phyloP scores from a whole-genome alignment of 92 coral and sea anemone species.

The Siderastrea siderea region DNA sequence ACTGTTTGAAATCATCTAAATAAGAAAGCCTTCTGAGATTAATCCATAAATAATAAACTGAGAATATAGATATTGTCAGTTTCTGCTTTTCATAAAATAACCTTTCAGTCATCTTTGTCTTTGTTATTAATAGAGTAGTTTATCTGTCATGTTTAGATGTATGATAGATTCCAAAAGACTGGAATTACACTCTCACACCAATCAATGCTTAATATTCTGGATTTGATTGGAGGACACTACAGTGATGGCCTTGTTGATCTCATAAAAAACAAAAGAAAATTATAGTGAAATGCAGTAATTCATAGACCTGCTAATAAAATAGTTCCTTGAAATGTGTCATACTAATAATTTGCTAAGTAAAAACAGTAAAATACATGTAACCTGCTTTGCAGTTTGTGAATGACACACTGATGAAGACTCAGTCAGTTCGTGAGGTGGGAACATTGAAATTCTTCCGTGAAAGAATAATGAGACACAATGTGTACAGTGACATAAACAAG shows the following conservation, averaged over 20 bases:
- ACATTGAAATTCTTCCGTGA: constrained; percentile 45
- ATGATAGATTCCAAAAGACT: constrained; percentile 33
- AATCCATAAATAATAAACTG: not conserved
- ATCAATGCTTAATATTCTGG: constrained; percentile 34
- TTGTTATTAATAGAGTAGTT: not conserved
- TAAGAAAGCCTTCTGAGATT: too few relatives aligned
- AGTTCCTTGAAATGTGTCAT: not conserved
- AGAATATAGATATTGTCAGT: not conserved
- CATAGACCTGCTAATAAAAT: not conserved
- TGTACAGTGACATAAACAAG: constrained; percentile 51
- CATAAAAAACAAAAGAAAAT: constrained; percentile 23
- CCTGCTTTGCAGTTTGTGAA: constrained; percentile 32
- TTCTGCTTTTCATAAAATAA: not conserved
- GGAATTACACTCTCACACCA: constrained; percentile 40
- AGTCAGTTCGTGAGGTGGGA: constrained; percentile 48
- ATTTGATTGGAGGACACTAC: constrained; percentile 56
- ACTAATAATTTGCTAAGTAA: not conserved
- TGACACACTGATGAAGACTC: constrained; percentile 37
- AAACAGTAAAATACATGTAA: too few relatives aligned
- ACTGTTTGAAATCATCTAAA: too few relatives aligned
- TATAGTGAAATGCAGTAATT: not conserved
- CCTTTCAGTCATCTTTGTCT: not conserved
- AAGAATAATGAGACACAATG: constrained; percentile 47
- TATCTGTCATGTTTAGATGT: not conserved
- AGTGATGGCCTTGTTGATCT: constrained; percentile 26